Percentiles rank a stretch among this genome's conserved stretches.
Evolutionary conservation across 1,140 invertebrate species (phyloP).

Genomic region (Uloborus diversus): DNA sequence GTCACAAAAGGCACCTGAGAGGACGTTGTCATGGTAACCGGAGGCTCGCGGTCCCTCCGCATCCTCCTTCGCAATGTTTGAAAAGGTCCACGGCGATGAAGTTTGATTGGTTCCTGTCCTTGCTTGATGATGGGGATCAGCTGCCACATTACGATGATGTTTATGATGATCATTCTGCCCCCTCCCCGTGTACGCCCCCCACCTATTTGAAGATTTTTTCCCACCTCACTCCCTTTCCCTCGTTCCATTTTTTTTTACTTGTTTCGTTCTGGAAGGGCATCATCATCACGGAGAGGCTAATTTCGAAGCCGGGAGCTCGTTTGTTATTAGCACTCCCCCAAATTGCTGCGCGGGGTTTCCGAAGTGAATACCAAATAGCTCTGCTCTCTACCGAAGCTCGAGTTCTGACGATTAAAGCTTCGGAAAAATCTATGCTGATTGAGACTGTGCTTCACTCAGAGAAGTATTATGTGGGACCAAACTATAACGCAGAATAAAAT

Average conservation of each 20-base stretch:
- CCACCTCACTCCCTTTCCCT: not conserved
- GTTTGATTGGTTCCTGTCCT: constrained; percentile 56
- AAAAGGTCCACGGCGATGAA: constrained; percentile 51
- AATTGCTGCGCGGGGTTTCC: not conserved
- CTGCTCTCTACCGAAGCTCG: not conserved
- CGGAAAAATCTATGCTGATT: too few relatives aligned
- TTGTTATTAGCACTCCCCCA: constrained; percentile 40
- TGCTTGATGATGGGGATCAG: constrained; percentile 53
- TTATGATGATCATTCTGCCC: constrained; percentile 51
- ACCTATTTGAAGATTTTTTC: not conserved
- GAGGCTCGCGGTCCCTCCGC: constrained; percentile 1
- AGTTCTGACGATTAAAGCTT: not conserved
- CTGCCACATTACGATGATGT: constrained; percentile 56
- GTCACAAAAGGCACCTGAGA: constrained; percentile 55
- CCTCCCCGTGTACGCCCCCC: not conserved
- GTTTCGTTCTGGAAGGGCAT: constrained; percentile 37
- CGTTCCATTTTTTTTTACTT: constrained; percentile 21
- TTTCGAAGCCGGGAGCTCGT: constrained; percentile 32
- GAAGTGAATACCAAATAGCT: constrained; percentile 6
- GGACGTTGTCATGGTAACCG: constrained; percentile 48
- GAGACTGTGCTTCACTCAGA: too few relatives aligned
- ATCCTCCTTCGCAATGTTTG: constrained; percentile 16
- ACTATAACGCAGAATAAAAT: too few relatives aligned
- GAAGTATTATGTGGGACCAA: too few relatives aligned
- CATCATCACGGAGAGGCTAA: constrained; percentile 52